Evolutionary conservation across 2,113 vertebrate genomes (phyloP), one percentile per base, ranked within the genome.

Genomic region (Corythoichthys intestinalis): DNA sequence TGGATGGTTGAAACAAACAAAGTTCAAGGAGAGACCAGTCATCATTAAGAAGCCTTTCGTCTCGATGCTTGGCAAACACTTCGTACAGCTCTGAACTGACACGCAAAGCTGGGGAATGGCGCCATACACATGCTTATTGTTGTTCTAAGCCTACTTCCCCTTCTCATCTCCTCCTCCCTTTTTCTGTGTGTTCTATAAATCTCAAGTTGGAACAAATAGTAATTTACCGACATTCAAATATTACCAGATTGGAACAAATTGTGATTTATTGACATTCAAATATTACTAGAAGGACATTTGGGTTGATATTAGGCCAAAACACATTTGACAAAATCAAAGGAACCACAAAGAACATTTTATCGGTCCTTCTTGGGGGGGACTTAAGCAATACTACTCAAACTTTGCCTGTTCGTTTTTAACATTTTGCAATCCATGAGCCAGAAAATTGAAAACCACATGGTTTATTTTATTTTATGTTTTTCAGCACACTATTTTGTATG

Each of bases 11-110:
- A 52, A 69, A 64, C 4, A 47, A 44, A 49, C 77, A 78, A 77
- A 65, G 61, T 74, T 80, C 75, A 74, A n/a, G 59, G 28, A 67
- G 59, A 77, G 75, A 80, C 66, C 76, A 78, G 65, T 77, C 71
- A 76, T 82, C 62, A 81, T 79, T 82, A 81, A 49, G 70, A 47
- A 67, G 69, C 78, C 72, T 79, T 79, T 57, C 71, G 69, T 75
- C 74, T 74, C 65, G 70, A 69, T 77, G 71, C 67, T 80, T 86
- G 79, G 74, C 76, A 77, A 67, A 80, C 66, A 47, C 8, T 52
- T 76, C 66, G 46, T 61, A 65, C 17, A 69, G 59, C 69, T 74
- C 6, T 3, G 61, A 3, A 70, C 61, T 78, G 70, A 83, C 73
- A 86, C 65, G 70, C 72, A 74, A 54, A 14, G 67, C 57, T 41